Conservation (phyloP, 2,888 invertebrate species). For the Acanthosepion lycidas region DNA sequence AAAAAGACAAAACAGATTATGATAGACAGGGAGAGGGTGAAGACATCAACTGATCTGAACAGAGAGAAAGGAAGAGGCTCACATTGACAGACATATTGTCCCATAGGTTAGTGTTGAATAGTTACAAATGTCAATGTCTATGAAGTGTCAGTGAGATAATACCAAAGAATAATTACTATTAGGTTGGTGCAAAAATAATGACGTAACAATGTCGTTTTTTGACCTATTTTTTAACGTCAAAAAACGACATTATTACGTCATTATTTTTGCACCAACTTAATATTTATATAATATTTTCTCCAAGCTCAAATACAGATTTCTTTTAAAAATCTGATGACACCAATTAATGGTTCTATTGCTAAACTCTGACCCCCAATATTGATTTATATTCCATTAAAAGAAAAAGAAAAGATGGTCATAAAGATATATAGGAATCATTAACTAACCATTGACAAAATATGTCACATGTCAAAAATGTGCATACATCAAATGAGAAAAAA, state of each 20-base stretch:
- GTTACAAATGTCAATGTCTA: background rate
- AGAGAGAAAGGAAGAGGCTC: background rate
- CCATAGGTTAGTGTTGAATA: background rate
- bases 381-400: background rate
- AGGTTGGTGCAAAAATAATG: no score
- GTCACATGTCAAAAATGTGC: no score
- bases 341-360: background rate
- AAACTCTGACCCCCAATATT: background rate
- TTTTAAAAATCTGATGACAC: background rate
- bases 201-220: no score
- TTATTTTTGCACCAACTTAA: no score
- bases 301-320: background rate
- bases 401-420: background rate
- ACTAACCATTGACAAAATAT: background rate
- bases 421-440: background rate
- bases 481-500: no score
- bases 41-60: no score
- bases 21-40: no score
- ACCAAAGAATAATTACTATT: background rate
- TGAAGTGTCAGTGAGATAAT: background rate
- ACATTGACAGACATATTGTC: background rate
- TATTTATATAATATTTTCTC: background rate
- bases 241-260: no score
- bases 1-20: no score
- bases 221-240: no score